Evolutionary conservation across 1,140 invertebrate species (phyloP).

Genomic region (Polypedilum vanderplanki): DNA sequence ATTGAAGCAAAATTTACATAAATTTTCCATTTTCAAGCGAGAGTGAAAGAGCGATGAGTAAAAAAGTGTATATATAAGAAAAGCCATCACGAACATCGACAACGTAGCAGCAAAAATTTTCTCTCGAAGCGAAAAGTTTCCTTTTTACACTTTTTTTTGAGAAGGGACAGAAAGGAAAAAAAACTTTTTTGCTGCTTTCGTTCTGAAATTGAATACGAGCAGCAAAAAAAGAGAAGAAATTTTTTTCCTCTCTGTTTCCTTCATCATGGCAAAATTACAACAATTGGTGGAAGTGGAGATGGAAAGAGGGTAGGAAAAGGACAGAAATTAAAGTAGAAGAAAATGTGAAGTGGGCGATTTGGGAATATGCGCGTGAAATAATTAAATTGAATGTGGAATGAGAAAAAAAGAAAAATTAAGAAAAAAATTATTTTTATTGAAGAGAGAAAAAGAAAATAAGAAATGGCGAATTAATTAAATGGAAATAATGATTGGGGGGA

Average conservation of each 20-base stretch:
- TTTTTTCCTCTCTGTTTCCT: too few species aligned
- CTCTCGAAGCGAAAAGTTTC: background rate
- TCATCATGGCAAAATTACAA: too few species aligned
- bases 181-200: background rate
- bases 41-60: background rate
- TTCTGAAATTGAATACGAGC: too few species aligned
- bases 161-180: constrained; percentile 7
- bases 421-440: background rate
- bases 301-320: too few species aligned
- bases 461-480: constrained; percentile 19
- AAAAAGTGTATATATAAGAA: background rate
- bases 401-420: background rate
- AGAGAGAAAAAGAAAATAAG: background rate
- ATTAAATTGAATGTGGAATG: background rate
- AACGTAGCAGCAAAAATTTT: background rate
- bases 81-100: constrained; percentile 10
- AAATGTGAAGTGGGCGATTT: background rate
- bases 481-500: background rate
- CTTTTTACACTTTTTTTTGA: background rate
- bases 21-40: background rate
- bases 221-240: too few species aligned
- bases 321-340: background rate
- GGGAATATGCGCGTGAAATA: background rate
- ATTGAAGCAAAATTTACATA: background rate
- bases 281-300: too few species aligned